Evolutionary conservation across 2,888 invertebrate genomes (phyloP).

Genomic region (Epirrita christyi): DNA sequence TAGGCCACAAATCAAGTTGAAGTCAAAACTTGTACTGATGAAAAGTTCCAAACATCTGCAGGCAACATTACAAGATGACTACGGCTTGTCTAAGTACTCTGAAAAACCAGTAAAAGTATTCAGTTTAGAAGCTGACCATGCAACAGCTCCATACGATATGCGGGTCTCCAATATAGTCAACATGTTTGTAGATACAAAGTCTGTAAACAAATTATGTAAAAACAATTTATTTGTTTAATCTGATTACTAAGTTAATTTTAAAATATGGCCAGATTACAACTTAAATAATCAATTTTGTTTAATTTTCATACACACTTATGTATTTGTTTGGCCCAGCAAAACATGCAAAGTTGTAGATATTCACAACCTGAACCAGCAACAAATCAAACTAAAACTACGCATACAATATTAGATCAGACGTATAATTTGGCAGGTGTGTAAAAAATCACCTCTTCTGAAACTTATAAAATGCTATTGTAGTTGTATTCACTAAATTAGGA

Average conservation of each 20-base stretch:
- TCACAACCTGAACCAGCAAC: no score
- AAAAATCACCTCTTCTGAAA: no score
- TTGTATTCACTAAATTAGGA: no score
- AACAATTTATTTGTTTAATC: slow-evolving; percentile 17
- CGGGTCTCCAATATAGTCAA: slow-evolving; percentile 59
- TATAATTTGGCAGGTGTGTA: no score
- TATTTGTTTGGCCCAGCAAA: no score
- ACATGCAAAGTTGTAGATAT: no score
- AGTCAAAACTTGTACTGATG: slow-evolving; percentile 58
- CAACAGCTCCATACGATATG: slow-evolving; percentile 46
- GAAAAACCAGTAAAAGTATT: slow-evolving; percentile 50
- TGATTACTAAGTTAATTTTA: slow-evolving; percentile 3
- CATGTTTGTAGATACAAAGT: slow-evolving; percentile 42
- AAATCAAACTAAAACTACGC: no score
- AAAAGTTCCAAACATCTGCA: slow-evolving; percentile 47
- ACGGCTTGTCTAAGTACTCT: slow-evolving; percentile 54
- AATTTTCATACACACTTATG: no score
- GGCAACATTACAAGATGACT: slow-evolving; percentile 49
- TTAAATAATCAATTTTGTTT: no score
- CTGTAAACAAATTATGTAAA: slow-evolving; percentile 38
- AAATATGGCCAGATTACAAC: slow-evolving; percentile 12
- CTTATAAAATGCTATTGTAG: no score
- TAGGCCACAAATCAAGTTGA: slow-evolving; percentile 47
- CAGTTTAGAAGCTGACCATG: slow-evolving; percentile 48
- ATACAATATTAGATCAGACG: no score